phyloP scores from a whole-genome alignment of 2,113 vertebrate species.

The Fulica atra region DNA sequence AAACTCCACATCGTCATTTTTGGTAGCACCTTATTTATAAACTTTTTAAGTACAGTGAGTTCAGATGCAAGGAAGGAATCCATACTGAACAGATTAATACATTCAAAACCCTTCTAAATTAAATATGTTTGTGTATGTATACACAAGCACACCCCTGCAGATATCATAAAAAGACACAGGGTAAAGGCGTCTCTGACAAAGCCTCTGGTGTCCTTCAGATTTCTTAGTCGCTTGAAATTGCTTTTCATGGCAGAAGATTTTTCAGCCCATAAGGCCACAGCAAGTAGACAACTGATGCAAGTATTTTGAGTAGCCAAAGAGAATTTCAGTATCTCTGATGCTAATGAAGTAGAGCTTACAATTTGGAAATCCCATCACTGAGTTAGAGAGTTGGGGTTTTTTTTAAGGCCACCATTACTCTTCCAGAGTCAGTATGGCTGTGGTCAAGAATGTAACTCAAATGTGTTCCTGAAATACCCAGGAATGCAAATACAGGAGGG shows the following conservation, averaged over 20 bases:
- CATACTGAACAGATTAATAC: neutral
- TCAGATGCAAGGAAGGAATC: neutral
- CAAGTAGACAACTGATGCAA: neutral
- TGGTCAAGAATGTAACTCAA: neutral
- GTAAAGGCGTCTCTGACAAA: slow-evolving; percentile 24
- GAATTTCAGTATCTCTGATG: neutral
- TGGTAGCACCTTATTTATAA: neutral
- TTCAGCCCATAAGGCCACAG: neutral
- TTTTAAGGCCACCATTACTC: slow-evolving; percentile 6
- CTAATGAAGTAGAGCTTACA: neutral
- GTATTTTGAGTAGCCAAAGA: neutral
- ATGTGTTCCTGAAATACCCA: neutral
- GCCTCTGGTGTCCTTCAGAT: slow-evolving; percentile 16
- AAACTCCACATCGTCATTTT: neutral
- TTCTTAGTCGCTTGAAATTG: slow-evolving; percentile 2
- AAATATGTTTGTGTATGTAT: neutral
- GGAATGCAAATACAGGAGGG: neutral
- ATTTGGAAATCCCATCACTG: neutral
- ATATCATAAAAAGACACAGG: neutral
- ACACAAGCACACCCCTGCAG: neutral
- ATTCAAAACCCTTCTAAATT: neutral
- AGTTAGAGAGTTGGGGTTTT: neutral
- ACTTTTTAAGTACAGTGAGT: neutral
- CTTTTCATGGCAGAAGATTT: neutral
- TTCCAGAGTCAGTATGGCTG: neutral